Evolutionary conservation across 2,113 vertebrate genomes (phyloP).

Genomic region (Cyanistes caeruleus): DNA sequence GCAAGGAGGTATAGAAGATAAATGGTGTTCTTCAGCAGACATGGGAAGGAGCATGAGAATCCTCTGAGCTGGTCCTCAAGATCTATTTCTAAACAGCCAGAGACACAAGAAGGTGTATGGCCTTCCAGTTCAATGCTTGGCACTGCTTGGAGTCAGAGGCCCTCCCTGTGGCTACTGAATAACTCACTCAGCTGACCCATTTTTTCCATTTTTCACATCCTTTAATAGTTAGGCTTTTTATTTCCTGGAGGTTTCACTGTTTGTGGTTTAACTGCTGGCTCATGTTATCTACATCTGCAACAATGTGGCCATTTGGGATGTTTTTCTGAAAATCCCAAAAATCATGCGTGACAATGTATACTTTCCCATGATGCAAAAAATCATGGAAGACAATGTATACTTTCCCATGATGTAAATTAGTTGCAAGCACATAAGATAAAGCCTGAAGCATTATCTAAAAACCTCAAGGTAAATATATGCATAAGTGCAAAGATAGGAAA

Average conservation of each 20-base stretch:
- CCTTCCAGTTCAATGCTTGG: not conserved
- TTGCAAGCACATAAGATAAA: not conserved
- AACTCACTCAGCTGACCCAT: not conserved
- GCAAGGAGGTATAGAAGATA: not conserved
- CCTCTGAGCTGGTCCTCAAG: not conserved
- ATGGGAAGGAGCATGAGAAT: not conserved
- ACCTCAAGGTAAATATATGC: not conserved
- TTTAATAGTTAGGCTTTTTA: not conserved
- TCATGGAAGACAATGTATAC: not conserved
- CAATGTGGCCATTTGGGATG: not conserved
- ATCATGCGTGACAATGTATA: not conserved
- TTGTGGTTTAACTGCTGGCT: not conserved
- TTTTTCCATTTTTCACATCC: not conserved
- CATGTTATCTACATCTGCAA: not conserved
- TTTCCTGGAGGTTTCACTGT: not conserved
- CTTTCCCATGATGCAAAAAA: not conserved
- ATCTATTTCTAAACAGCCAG: not conserved
- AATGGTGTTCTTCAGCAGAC: not conserved
- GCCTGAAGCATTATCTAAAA: not conserved
- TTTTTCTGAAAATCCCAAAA: not conserved
- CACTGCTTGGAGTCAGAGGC: not conserved
- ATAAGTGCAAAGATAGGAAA: not conserved
- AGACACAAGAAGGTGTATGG: fast-evolving
- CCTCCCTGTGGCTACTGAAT: not conserved
- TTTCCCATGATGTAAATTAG: not conserved